These are phyloP conservation scores for Pyrochroa serraticornis DNA, from an alignment of 2,888 invertebrate genomes.

Conservation along the genomic window DNA sequence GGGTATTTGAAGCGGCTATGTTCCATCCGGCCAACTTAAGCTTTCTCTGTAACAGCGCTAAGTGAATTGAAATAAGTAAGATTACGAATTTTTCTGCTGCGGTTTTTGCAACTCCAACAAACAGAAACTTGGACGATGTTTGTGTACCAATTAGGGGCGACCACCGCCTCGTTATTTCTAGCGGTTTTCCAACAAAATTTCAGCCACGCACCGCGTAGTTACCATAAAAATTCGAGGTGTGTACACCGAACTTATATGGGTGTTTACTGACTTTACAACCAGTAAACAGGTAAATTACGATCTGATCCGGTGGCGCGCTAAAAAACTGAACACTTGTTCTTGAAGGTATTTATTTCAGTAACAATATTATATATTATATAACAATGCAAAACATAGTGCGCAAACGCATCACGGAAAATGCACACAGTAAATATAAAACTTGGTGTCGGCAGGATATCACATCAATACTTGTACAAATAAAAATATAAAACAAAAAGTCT, in stretches of 20 bases:
- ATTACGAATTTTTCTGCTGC: too few relatives aligned
- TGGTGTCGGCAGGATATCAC: constrained; percentile 44
- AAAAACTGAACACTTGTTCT: constrained; percentile 16
- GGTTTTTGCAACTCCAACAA: too few relatives aligned
- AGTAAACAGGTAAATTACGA: too few relatives aligned
- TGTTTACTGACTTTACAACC: too few relatives aligned
- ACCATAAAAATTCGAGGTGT: too few relatives aligned
- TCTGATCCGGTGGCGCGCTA: not conserved
- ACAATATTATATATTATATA: constrained; percentile 38
- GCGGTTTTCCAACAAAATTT: too few relatives aligned
- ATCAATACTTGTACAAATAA: constrained; percentile 23
- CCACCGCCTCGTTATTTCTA: too few relatives aligned
- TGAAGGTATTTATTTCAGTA: constrained; percentile 34
- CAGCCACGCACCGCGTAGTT: too few relatives aligned
- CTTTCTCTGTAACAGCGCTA: constrained; percentile 54
- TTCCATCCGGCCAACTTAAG: constrained; percentile 81
- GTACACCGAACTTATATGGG: too few relatives aligned
- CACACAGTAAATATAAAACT: constrained; percentile 37
- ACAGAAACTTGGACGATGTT: too few relatives aligned
- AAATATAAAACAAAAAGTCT: constrained; percentile 7
- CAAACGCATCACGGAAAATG: constrained; percentile 35
- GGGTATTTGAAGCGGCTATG: constrained; percentile 76
- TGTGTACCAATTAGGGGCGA: too few relatives aligned
- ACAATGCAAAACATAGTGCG: constrained; percentile 37
- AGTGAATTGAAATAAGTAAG: too few relatives aligned